These are phyloP conservation scores for Hirtodrosophila cameraria DNA, from an alignment of 2,888 invertebrate genomes.

Conservation along the genomic window DNA sequence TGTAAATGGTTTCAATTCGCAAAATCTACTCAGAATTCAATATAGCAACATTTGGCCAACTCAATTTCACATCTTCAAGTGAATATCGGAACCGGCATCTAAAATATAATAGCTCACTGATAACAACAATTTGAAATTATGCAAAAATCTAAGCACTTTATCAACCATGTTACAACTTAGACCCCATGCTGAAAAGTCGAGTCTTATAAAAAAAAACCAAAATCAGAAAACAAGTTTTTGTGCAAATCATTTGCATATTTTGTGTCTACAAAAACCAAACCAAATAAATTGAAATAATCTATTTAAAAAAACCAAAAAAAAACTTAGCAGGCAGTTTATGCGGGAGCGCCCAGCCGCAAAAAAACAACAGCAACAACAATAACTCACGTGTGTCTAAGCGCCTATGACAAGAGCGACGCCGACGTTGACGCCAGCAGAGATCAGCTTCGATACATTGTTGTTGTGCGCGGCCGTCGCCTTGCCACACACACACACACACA, in stretches of 20 bases:
- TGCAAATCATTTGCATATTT: not conserved
- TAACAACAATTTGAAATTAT: too few relatives aligned
- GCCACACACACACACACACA: conserved; percentile 30
- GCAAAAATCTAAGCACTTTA: too few relatives aligned
- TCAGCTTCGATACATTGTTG: conserved; percentile 53
- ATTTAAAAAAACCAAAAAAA: conserved; percentile 5
- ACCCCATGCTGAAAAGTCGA: too few relatives aligned
- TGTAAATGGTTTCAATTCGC: too few relatives aligned
- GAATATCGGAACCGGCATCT: too few relatives aligned
- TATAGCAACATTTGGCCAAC: too few relatives aligned
- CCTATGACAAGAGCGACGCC: conserved; percentile 31
- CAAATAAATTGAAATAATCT: conserved; percentile 26
- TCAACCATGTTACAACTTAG: too few relatives aligned
- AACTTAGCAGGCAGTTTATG: conserved; percentile 23
- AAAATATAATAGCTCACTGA: too few relatives aligned
- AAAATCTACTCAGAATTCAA: too few relatives aligned
- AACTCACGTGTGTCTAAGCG: conserved; percentile 60
- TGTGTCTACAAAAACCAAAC: not conserved
- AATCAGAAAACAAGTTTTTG: not conserved
- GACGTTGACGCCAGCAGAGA: conserved; percentile 49
- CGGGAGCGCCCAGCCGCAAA: conserved; percentile 54
- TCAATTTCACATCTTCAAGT: too few relatives aligned
- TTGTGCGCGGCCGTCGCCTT: conserved; percentile 55
- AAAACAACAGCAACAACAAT: conserved; percentile 35
- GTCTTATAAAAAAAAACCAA: too few relatives aligned